Conservation (phyloP, 1,140 invertebrate genomes). For the Eriocheir sinensis region DNA sequence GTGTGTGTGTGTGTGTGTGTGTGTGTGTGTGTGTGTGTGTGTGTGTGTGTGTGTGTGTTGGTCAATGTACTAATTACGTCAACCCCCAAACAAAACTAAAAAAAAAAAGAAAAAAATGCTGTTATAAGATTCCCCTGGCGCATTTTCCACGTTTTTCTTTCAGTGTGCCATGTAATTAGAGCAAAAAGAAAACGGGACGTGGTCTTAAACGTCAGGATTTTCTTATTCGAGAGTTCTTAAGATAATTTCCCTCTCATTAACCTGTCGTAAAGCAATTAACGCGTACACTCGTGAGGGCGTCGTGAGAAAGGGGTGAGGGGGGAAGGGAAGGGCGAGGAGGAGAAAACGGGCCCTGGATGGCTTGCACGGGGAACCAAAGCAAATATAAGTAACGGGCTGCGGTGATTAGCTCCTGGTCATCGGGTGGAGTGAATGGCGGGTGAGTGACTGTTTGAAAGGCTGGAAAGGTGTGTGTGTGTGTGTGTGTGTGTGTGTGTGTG, state of each 20-base stretch:
- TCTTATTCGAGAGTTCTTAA: no score
- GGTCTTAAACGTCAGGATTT: not conserved
- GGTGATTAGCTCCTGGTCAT: not conserved
- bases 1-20: no score
- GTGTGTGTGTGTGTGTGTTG: no score
- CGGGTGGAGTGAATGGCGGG: not conserved
- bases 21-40: no score
- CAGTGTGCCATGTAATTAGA: no score
- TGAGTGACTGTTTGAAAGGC: not conserved
- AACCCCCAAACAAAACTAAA: no score
- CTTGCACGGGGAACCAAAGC: not conserved
- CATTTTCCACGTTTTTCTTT: no score
- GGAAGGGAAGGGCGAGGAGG: not conserved
- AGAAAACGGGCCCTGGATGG: not conserved
- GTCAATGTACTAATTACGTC: no score
- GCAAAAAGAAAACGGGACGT: not conserved
- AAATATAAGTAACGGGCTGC: not conserved
- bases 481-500: no score
- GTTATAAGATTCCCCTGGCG: no score
- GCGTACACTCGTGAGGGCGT: not conserved
- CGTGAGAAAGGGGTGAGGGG: not conserved
- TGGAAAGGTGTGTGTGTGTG: not conserved
- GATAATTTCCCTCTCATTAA: slow-evolving; percentile 1
- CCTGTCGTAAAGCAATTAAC: not conserved
- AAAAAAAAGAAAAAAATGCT: no score